A percentile compares a stretch with the other conserved stretches of the same genome.
These are phyloP conservation scores for Isotomurus palustris DNA, from an alignment of 2,888 invertebrate species.

Conservation along the genomic window DNA sequence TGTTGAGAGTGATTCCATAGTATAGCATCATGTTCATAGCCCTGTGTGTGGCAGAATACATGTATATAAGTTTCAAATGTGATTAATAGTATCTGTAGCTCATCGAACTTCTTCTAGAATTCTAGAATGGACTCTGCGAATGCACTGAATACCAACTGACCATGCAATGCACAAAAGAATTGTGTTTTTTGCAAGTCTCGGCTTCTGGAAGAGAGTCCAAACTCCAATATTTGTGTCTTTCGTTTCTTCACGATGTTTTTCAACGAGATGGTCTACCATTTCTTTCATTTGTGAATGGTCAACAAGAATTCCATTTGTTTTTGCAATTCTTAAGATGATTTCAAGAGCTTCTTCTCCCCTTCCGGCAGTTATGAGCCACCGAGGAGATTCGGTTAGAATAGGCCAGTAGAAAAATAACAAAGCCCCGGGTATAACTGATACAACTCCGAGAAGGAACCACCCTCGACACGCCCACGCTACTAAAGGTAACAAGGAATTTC, in stretches of 20 bases:
- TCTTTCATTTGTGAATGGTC: conserved; percentile 11
- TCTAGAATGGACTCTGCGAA: too few relatives aligned
- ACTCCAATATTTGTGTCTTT: conserved; percentile 19
- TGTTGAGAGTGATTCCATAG: conserved; percentile 37
- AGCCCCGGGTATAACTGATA: conserved; percentile 42
- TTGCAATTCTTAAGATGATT: conserved; percentile 26
- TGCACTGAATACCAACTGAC: conserved; percentile 16
- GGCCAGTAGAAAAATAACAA: conserved; percentile 38
- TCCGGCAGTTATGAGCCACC: conserved; percentile 45
- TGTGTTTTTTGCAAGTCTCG: conserved; percentile 39
- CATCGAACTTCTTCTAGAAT: too few relatives aligned
- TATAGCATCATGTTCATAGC: conserved; percentile 35
- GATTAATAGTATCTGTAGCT: too few relatives aligned
- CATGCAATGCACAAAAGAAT: conserved; percentile 35
- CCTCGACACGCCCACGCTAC: conserved; percentile 46
- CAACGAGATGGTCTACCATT: conserved; percentile 15
- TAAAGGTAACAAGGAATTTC: conserved; percentile 43
- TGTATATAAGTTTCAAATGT: background rate
- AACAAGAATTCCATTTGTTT: conserved; percentile 12
- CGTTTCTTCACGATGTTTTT: conserved; percentile 12
- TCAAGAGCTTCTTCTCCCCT: conserved; percentile 23
- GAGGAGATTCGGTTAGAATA: conserved; percentile 45
- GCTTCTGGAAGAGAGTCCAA: conserved; percentile 42
- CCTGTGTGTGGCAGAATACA: conserved; percentile 4
- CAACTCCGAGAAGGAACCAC: conserved; percentile 47